Conservation (phyloP, 2,113 vertebrate species). For the Ictalurus furcatus region DNA sequence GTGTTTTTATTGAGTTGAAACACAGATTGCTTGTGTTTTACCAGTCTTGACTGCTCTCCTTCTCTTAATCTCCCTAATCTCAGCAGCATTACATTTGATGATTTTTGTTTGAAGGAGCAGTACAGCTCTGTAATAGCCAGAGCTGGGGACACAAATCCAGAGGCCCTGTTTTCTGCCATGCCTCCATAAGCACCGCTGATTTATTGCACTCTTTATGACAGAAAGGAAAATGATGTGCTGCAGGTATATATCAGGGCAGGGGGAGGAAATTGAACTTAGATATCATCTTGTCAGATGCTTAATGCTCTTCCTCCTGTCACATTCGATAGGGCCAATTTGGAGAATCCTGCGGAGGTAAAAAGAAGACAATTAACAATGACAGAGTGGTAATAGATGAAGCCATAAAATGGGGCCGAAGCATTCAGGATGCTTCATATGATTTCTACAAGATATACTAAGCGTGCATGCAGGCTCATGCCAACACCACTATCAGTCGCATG, state of each 20-base stretch:
- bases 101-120: slow-evolving; percentile 99
- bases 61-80: slow-evolving; percentile 99
- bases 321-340: slow-evolving; percentile 99
- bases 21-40: slow-evolving; percentile 92
- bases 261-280: slow-evolving; percentile 99
- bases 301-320: slow-evolving; percentile 99
- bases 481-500: slow-evolving; percentile 74
- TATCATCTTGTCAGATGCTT: slow-evolving; percentile 99
- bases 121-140: slow-evolving; percentile 99
- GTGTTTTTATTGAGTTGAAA: slow-evolving; percentile 94
- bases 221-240: slow-evolving; percentile 99
- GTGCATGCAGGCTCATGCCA: slow-evolving; percentile 86
- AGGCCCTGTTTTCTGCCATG: slow-evolving; percentile 83
- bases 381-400: slow-evolving; percentile 99
- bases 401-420: slow-evolving; percentile 98
- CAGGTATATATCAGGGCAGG: slow-evolving; percentile 99
- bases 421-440: slow-evolving; percentile 98
- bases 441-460: slow-evolving; percentile 96
- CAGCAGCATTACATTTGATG: slow-evolving; percentile 99
- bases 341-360: slow-evolving; percentile 99
- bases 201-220: slow-evolving; percentile 99
- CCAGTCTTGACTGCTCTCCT: slow-evolving; percentile 85
- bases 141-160: slow-evolving; percentile 93
- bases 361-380: slow-evolving; percentile 99
- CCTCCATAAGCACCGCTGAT: slow-evolving; percentile 99